Conservation (phyloP, 2,797 vertebrate genomes). For the Euthynnus affinis region DNA sequence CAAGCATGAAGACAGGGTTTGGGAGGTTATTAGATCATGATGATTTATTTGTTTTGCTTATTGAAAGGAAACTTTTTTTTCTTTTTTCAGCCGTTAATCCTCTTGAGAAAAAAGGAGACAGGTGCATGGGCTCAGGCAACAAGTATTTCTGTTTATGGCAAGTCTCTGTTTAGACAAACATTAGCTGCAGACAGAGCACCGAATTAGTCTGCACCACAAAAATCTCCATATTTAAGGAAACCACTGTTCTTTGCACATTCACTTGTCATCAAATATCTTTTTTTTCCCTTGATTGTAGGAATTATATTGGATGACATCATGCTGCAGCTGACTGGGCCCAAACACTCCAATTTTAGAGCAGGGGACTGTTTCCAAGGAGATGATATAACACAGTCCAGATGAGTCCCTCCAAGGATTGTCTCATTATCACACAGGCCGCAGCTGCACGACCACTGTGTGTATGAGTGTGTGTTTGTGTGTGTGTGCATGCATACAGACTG, state of each 20-base stretch:
- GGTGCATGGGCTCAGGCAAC: constrained; percentile 61
- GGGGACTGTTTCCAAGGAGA: constrained; percentile 80
- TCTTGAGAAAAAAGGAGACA: constrained; percentile 57
- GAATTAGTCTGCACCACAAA: constrained; percentile 72
- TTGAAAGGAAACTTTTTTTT: neutral
- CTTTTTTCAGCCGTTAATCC: neutral
- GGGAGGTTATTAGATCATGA: neutral
- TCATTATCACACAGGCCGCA: constrained; percentile 82
- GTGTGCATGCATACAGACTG: constrained; percentile 14
- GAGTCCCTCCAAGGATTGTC: constrained; percentile 81
- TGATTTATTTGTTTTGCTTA: neutral
- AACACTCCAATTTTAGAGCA: constrained; percentile 79
- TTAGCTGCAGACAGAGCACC: constrained; percentile 59
- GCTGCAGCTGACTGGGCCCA: constrained; percentile 81
- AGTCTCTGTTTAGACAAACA: constrained; percentile 67
- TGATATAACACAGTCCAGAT: constrained; percentile 84
- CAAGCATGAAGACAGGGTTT: neutral
- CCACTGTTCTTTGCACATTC: constrained; percentile 73
- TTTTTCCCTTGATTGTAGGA: constrained; percentile 76
- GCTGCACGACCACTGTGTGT: constrained; percentile 75
- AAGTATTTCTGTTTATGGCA: constrained; percentile 62
- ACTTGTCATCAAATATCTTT: constrained; percentile 76
- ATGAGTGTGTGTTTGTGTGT: constrained; percentile 43
- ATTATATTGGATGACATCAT: constrained; percentile 84
- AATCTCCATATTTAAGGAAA: constrained; percentile 73